Conservation (phyloP, 2,888 invertebrate genomes). For the Papilio elwesi region DNA sequence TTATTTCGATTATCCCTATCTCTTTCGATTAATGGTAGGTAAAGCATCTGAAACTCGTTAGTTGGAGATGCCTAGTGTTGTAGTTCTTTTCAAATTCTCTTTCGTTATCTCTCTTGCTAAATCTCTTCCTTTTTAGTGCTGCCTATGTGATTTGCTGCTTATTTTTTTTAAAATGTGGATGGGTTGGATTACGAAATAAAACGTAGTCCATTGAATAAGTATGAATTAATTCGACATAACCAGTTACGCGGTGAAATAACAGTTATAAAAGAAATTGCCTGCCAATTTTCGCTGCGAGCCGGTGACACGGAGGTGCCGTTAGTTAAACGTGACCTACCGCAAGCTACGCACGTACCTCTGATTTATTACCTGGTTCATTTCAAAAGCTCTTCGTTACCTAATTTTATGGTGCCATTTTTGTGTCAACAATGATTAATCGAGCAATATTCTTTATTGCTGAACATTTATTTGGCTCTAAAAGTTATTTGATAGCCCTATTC, state of each 20-base stretch:
- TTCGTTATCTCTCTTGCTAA: too few species aligned
- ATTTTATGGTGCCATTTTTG: background rate
- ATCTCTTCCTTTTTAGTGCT: too few species aligned
- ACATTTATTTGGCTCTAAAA: too few species aligned
- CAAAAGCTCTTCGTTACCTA: conserved; percentile 1
- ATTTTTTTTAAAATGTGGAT: background rate
- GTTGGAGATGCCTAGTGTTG: too few species aligned
- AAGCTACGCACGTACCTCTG: conserved; percentile 19
- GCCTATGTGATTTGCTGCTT: too few species aligned
- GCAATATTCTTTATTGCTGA: background rate
- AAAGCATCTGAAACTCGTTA: too few species aligned
- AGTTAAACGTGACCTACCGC: conserved; percentile 31
- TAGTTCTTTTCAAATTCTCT: too few species aligned
- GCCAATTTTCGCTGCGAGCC: conserved; percentile 30
- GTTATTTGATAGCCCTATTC: too few species aligned
- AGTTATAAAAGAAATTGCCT: conserved; percentile 34
- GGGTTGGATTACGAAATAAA: conserved; percentile 6
- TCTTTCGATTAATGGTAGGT: too few species aligned
- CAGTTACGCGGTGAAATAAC: conserved; percentile 27
- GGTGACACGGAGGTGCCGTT: conserved; percentile 31
- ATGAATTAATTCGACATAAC: conserved; percentile 17
- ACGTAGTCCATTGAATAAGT: conserved; percentile 5
- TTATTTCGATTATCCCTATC: too few species aligned
- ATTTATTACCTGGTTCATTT: conserved; percentile 24
- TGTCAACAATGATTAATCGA: background rate